These are phyloP conservation scores for Merodon equestris DNA, from an alignment of 2,888 invertebrate species.

Conservation along the genomic window DNA sequence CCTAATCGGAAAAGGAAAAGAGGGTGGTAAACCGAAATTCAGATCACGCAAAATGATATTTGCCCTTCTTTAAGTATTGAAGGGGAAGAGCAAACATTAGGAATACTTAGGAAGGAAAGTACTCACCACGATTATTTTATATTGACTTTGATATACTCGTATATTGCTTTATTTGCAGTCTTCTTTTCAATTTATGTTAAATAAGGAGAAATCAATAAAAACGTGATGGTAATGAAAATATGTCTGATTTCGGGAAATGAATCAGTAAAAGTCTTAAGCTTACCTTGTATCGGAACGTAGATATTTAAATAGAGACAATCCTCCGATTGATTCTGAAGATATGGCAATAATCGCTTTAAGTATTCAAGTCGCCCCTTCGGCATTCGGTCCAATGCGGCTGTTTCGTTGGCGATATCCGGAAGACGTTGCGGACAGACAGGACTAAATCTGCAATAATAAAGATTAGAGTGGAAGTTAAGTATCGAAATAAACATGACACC, in stretches of 20 bases:
- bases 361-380: constrained; percentile 93
- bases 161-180: too few species aligned
- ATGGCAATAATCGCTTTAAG: constrained; percentile 91
- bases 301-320: constrained; percentile 98
- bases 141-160: too few species aligned
- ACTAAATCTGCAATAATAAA: constrained; percentile 82
- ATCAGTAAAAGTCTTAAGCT: constrained; percentile 73
- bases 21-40: constrained; percentile 26
- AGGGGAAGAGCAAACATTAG: too few species aligned
- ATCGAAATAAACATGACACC: too few species aligned
- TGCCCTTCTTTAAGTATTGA: constrained; percentile 33
- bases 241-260: too few species aligned
- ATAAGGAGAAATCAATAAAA: too few species aligned
- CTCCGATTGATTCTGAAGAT: constrained; percentile 94
- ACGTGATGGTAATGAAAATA: too few species aligned
- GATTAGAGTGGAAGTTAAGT: too few species aligned
- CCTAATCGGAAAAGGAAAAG: constrained; percentile 14
- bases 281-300: constrained; percentile 97
- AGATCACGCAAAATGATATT: constrained; percentile 43
- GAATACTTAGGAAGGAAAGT: too few species aligned
- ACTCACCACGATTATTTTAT: too few species aligned
- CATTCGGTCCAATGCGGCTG: constrained; percentile 89
- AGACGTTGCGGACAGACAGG: constrained; percentile 96
- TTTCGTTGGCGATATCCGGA: constrained; percentile 91
- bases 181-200: too few species aligned